These are phyloP conservation scores for Bergia puertoricense DNA, from an alignment of 92 coral and sea anemone species.

Conservation along the genomic window DNA sequence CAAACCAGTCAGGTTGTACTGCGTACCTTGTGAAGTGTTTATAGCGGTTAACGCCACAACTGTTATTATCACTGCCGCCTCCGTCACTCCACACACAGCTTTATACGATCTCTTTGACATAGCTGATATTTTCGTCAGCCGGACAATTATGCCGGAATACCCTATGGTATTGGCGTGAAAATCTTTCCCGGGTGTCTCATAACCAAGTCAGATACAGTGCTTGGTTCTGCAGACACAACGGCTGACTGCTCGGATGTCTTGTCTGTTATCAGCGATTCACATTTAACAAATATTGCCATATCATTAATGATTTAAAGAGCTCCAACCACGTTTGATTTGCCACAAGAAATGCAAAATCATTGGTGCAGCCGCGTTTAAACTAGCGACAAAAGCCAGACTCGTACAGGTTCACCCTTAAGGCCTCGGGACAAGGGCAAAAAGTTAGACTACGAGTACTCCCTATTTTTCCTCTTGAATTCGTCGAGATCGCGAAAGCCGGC, in stretches of 20 bases:
- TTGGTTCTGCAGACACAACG: background rate
- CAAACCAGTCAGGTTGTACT: background rate
- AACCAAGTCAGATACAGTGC: background rate
- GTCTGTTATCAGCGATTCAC: background rate
- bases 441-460: too few species aligned
- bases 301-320: background rate
- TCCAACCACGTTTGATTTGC: background rate
- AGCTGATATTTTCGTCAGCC: background rate
- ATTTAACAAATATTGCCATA: background rate
- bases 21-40: conserved; percentile 9
- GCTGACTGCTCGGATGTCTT: background rate
- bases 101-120: conserved; percentile 9
- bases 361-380: background rate
- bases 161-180: background rate
- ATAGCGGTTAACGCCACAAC: background rate
- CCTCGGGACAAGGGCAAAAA: too few species aligned
- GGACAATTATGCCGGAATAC: background rate
- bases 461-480: too few species aligned
- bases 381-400: too few species aligned
- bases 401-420: too few species aligned
- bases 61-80: background rate
- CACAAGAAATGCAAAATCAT: background rate
- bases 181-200: background rate
- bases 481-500: too few species aligned
- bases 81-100: background rate